A percentile compares a stretch with the other conserved stretches of the same genome.
Conservation (phyloP, 2,888 invertebrate genomes). For the Habrosyne pyritoides region DNA sequence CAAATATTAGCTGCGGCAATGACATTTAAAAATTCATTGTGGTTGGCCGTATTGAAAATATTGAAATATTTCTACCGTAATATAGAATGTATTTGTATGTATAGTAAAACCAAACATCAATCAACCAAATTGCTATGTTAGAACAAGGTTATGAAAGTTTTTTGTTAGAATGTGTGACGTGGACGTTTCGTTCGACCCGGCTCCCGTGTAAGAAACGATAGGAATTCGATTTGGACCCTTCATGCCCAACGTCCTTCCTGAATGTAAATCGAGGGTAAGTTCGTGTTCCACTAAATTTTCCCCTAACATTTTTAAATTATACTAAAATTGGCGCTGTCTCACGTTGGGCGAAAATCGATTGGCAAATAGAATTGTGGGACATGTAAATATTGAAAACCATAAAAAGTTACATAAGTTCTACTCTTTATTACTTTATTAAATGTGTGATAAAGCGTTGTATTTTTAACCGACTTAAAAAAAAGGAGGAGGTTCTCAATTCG, state of each 20-base stretch:
- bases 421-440: too few species aligned
- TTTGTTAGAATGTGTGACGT: slow-evolving; percentile 39
- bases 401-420: slow-evolving; percentile 8
- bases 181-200: slow-evolving; percentile 49
- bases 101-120: slow-evolving; percentile 4
- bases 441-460: too few species aligned
- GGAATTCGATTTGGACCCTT: slow-evolving; percentile 78
- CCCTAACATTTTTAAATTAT: slow-evolving; percentile 63
- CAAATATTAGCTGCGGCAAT: neutral
- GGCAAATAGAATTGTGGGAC: slow-evolving; percentile 24
- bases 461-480: too few species aligned
- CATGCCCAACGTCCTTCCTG: slow-evolving; percentile 65
- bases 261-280: slow-evolving; percentile 74
- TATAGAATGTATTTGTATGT: neutral
- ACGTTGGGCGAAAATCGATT: slow-evolving; percentile 22
- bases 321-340: slow-evolving; percentile 52
- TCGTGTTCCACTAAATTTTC: slow-evolving; percentile 60
- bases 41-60: neutral
- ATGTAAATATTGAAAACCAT: slow-evolving; percentile 8
- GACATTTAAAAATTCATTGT: slow-evolving; percentile 7
- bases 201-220: slow-evolving; percentile 66
- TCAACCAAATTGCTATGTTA: slow-evolving; percentile 37
- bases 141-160: slow-evolving; percentile 35
- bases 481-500: too few species aligned
- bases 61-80: neutral